These are phyloP conservation scores for Micrasema longulum DNA, from an alignment of 1,140 invertebrate species.

Conservation along the genomic window DNA sequence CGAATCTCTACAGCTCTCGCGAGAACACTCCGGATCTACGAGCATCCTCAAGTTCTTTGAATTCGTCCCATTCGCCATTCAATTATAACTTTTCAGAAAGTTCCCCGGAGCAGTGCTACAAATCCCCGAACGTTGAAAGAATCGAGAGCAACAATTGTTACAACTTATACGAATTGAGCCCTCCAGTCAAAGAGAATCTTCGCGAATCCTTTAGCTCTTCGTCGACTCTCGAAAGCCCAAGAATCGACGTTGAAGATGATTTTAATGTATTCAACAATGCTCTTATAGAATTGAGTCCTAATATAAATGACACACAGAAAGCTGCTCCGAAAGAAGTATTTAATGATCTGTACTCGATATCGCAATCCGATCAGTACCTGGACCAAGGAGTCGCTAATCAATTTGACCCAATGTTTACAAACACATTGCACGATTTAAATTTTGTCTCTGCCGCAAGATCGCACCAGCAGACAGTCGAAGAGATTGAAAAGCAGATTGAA, in stretches of 20 bases:
- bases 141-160: background rate
- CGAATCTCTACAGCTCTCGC: background rate
- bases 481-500: constrained; percentile 1
- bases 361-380: too few relatives aligned
- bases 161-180: background rate
- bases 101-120: background rate
- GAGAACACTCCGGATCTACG: background rate
- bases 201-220: background rate
- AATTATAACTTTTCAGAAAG: background rate
- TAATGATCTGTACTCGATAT: too few relatives aligned
- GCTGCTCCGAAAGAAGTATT: too few relatives aligned
- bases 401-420: too few relatives aligned
- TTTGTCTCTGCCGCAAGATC: too few relatives aligned
- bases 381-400: too few relatives aligned
- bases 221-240: background rate
- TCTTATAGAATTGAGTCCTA: too few relatives aligned
- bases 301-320: too few relatives aligned
- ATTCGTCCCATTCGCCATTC: background rate
- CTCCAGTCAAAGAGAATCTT: constrained; percentile 3
- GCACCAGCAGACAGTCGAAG: background rate
- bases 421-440: too few relatives aligned
- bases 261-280: background rate
- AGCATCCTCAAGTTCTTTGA: background rate
- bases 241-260: background rate
- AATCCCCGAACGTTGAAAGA: background rate